Conservation (phyloP, 2,113 vertebrate species). For the Melanostigma gelatinosum region DNA sequence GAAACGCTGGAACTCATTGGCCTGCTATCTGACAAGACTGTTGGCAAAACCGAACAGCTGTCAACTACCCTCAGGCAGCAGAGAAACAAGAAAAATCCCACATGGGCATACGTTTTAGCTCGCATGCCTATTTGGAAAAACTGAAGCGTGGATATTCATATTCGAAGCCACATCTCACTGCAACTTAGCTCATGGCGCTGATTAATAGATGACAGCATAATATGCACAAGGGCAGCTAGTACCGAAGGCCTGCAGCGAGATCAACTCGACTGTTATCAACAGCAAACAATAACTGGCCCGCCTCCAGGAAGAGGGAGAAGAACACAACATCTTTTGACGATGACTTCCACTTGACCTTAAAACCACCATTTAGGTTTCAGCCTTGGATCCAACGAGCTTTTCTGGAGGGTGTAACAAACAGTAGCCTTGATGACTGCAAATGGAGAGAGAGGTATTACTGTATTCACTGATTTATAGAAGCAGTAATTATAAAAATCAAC, state of each 20-base stretch:
- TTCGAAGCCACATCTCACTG: constrained; percentile 38
- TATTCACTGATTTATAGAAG: constrained; percentile 6
- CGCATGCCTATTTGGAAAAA: constrained; percentile 35
- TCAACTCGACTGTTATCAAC: constrained; percentile 22
- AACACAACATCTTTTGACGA: constrained; percentile 33
- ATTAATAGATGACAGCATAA: constrained; percentile 54
- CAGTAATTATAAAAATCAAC: constrained; percentile 3
- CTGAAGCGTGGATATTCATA: constrained; percentile 47
- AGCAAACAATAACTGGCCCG: constrained; percentile 24
- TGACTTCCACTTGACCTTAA: constrained; percentile 56
- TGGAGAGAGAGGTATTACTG: background rate
- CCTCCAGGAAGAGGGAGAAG: constrained; percentile 29
- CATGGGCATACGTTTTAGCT: constrained; percentile 46
- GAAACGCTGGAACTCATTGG: constrained; percentile 40
- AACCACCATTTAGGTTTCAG: constrained; percentile 26
- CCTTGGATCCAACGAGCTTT: constrained; percentile 25
- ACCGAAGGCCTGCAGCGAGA: constrained; percentile 7
- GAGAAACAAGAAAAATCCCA: constrained; percentile 52
- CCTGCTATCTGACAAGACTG: constrained; percentile 48
- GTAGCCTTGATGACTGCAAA: constrained; percentile 14
- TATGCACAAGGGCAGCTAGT: constrained; percentile 31
- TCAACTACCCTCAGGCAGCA: constrained; percentile 57
- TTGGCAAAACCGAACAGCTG: constrained; percentile 65
- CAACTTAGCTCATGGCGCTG: constrained; percentile 54
- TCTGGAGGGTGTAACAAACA: constrained; percentile 29